Evolutionary conservation across 1,140 invertebrate genomes (phyloP), one percentile per base, ranked within the genome.

Genomic region (Zaprionus davidi): DNA sequence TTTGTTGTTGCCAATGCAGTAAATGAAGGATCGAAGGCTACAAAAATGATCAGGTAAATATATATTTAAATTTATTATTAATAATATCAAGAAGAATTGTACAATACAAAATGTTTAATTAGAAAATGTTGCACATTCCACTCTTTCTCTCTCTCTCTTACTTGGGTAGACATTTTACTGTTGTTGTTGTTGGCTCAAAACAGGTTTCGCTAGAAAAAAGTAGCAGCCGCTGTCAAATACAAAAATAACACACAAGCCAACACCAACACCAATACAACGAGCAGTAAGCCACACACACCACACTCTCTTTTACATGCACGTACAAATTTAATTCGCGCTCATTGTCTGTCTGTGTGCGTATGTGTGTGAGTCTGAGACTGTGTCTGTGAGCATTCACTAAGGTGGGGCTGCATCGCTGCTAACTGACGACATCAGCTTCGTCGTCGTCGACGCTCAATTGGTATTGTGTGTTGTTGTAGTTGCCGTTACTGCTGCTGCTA

Each of bases 201-300:
- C 84, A 65, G 84, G 84, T 87, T 87, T 87, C 74, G 71, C 65
- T 80, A 78, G 70, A 79, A 71, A 75, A 78, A 75, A 72, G 76
- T 77, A 75, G 70, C 66, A 63, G 68, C 56, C 70, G 78, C 72
- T 58, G 71, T 82, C 84, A 88, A 79, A 87, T 78, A 72, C 63
- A 36, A 71, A 65, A 71, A 76, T 76, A 76, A 20, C 41, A 74
- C 64, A 74, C 38, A 69, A 60, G 24, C 55, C 41, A 67, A 60
- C 41, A 58, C 44, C 34, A 60, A 66, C 20, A 59, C 44, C 34
- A 60, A 66, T 20, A 59, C 20, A 51, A 13, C 20, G 26, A 20
- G 34, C 60, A 63, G 24, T 31, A 51, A 59, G 26, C 58, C 59
- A 64, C 28, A 59, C 53, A 51, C 31, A 55, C 46, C 62, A 38